Conservation (phyloP, 2,797 vertebrate genomes). For the Sparus aurata region DNA sequence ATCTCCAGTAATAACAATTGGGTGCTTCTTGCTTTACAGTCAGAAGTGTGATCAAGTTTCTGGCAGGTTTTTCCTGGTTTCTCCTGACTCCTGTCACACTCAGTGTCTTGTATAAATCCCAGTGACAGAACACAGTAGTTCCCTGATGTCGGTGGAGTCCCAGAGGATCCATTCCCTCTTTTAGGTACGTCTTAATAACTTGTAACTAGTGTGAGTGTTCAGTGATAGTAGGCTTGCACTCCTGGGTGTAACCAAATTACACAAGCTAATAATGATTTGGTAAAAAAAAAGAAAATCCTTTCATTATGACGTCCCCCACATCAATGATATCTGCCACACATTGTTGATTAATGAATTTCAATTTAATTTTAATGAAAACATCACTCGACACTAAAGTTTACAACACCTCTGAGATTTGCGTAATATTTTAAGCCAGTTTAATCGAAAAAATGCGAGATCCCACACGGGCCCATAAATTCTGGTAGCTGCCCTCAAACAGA, state of each 20-base stretch:
- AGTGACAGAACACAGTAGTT: no score
- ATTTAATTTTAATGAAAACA: neutral
- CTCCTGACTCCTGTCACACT: neutral
- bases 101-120: neutral
- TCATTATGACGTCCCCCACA: neutral
- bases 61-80: neutral
- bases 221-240: neutral
- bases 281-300: neutral
- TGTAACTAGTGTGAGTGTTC: neutral
- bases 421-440: neutral
- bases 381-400: neutral
- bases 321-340: neutral
- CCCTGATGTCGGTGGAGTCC: neutral
- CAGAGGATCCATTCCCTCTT: neutral
- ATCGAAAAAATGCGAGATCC: neutral
- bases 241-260: neutral
- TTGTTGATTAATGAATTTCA: neutral
- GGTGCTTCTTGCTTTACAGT: neutral
- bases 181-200: neutral
- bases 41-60: neutral
- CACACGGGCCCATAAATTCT: constrained; percentile 10
- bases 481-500: constrained; percentile 2
- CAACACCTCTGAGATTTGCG: neutral
- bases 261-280: neutral
- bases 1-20: neutral